Conservation (phyloP, 1,140 invertebrate species). For the Lamellibrachia luymesi region DNA sequence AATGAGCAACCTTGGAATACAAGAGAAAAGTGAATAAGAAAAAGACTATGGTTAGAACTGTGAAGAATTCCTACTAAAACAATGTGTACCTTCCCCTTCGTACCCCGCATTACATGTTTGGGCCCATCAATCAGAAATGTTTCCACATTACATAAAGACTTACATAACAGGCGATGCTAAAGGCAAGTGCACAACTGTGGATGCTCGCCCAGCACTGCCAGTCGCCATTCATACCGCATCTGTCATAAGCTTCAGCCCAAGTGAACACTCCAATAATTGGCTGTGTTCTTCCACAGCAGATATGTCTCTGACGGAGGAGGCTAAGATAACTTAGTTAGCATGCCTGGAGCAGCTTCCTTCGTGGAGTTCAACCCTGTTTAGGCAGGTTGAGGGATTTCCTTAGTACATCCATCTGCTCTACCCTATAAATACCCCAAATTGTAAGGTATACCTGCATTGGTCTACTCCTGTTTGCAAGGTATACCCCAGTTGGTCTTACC, state of each 20-base stretch:
- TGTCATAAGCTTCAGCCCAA: neutral
- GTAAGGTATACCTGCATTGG: no score
- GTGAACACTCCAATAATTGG: neutral
- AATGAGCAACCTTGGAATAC: neutral
- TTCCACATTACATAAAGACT: neutral
- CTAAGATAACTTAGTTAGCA: neutral
- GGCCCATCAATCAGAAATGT: neutral
- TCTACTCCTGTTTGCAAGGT: no score
- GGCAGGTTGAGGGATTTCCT: neutral
- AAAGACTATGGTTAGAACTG: neutral
- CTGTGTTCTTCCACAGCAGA: neutral
- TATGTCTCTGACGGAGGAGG: neutral
- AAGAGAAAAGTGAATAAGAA: neutral
- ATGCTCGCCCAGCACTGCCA: neutral
- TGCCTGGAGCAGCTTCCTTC: neutral
- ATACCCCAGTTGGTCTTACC: no score
- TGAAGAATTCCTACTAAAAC: neutral
- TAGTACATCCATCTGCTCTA: no score
- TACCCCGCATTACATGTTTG: neutral
- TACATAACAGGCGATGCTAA: neutral
- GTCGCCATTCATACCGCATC: neutral
- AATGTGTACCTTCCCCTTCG: neutral
- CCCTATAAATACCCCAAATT: no score
- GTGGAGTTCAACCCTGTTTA: neutral
- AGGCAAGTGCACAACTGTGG: neutral